Percentiles rank a stretch among this genome's conserved stretches.
Conservation (phyloP, 2,888 invertebrate genomes). For the Microctonus brassicae region DNA sequence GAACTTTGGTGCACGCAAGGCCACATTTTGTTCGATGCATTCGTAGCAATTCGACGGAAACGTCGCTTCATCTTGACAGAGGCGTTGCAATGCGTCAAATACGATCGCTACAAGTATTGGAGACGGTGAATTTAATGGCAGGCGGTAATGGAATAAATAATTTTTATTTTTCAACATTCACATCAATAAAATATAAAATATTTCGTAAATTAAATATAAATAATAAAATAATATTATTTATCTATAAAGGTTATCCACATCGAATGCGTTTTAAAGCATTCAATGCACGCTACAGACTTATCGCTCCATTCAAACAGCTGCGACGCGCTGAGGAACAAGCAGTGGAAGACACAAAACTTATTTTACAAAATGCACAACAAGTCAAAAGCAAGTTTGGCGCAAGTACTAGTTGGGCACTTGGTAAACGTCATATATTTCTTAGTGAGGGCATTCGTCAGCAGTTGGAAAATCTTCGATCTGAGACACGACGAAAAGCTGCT, state of each 20-base stretch:
- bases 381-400: constrained; percentile 68
- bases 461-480: constrained; percentile 84
- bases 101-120: constrained; percentile 87
- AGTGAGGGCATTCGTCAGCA: constrained; percentile 94
- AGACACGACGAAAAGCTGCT: constrained; percentile 84
- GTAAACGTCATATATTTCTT: constrained; percentile 93
- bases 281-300: constrained; percentile 85
- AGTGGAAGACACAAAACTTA: constrained; percentile 81
- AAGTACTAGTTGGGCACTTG: constrained; percentile 87
- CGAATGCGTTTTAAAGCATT: constrained; percentile 95
- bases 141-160: constrained; percentile 73
- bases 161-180: no score
- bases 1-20: constrained; percentile 91
- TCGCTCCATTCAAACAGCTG: constrained; percentile 83
- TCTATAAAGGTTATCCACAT: constrained; percentile 84
- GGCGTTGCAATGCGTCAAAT: constrained; percentile 89
- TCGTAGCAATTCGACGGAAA: constrained; percentile 87
- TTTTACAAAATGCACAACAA: constrained; percentile 80
- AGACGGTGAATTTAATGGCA: constrained; percentile 96
- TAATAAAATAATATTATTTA: background rate
- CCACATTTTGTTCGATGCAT: constrained; percentile 96
- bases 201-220: background rate
- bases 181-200: constrained; percentile 13
- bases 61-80: constrained; percentile 87
- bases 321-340: constrained; percentile 80